A percentile compares a stretch with the other conserved stretches of the same genome.
Evolutionary conservation across 2,113 vertebrate genomes (phyloP).

Genomic region (Mormyrus lacerda): DNA sequence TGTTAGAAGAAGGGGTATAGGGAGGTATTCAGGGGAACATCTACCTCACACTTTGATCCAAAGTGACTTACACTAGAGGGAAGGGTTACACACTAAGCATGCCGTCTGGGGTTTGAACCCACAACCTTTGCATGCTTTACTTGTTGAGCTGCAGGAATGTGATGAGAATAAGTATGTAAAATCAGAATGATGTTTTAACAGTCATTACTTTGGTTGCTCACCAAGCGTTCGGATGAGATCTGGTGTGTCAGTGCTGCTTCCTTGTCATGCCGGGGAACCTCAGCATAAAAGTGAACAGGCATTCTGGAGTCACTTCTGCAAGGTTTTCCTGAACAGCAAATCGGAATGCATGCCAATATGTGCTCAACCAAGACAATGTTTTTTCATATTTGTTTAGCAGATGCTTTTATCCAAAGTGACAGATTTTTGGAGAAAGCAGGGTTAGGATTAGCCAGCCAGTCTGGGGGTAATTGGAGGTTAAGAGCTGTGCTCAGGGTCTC

Average conservation of each 20-base stretch:
- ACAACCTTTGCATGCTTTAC: too few species aligned
- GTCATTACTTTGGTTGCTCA: not conserved
- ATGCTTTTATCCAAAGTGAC: not conserved
- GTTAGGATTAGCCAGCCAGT: not conserved
- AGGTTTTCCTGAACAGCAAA: not conserved
- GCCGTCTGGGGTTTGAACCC: too few species aligned
- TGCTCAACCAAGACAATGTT: not conserved
- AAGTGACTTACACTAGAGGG: too few species aligned
- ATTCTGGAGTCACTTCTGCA: not conserved
- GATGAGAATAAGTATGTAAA: too few species aligned
- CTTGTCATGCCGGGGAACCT: not conserved
- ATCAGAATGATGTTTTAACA: too few species aligned
- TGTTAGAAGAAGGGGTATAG: not conserved
- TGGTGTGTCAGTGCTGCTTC: not conserved
- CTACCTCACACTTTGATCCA: too few species aligned
- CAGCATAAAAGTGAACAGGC: not conserved
- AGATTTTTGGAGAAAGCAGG: not conserved
- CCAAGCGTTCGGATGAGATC: not conserved
- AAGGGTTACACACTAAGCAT: too few species aligned
- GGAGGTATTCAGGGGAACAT: too few species aligned
- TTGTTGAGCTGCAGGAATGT: too few species aligned
- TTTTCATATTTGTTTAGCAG: not conserved
- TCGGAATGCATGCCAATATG: not conserved
- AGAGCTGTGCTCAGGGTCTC: not conserved
- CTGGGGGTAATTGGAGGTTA: not conserved